Evolutionary conservation across 2,888 invertebrate genomes (phyloP).

Genomic region (Eudemis profundana): DNA sequence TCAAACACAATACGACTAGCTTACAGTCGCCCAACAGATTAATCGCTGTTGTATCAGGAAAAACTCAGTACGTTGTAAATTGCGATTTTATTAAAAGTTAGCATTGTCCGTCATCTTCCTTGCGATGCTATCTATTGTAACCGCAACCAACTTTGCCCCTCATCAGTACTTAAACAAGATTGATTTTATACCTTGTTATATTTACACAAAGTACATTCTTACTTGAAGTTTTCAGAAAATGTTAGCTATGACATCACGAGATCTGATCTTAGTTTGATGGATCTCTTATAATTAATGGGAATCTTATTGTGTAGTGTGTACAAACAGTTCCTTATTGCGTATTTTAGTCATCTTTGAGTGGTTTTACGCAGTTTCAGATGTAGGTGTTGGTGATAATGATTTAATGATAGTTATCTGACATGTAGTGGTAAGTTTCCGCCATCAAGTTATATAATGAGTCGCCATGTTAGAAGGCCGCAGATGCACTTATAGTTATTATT

Average conservation of each 20-base stretch:
- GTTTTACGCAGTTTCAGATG: constrained; percentile 17
- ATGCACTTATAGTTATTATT: no score
- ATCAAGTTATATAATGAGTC: neutral
- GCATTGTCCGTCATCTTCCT: constrained; percentile 40
- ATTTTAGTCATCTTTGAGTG: constrained; percentile 16
- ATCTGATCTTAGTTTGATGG: neutral
- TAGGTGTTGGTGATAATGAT: constrained; percentile 20
- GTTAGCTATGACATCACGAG: neutral
- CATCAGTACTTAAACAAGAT: no score
- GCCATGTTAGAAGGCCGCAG: no score
- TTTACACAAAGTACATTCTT: neutral
- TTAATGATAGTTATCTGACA: constrained; percentile 17
- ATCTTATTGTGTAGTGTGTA: constrained; percentile 23
- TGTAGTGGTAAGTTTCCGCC: neutral
- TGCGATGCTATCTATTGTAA: constrained; percentile 9
- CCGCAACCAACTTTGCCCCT: constrained; percentile 1
- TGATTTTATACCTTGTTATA: neutral
- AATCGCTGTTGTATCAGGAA: constrained; percentile 15
- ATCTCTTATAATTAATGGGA: constrained; percentile 29
- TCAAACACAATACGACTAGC: neutral
- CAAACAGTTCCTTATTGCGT: constrained; percentile 28
- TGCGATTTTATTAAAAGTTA: constrained; percentile 20
- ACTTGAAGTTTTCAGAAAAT: neutral
- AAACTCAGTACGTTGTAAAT: constrained; percentile 20
- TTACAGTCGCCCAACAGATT: no score